These are phyloP conservation scores for Apis laboriosa DNA, from an alignment of 1,140 invertebrate species.

Conservation along the genomic window DNA sequence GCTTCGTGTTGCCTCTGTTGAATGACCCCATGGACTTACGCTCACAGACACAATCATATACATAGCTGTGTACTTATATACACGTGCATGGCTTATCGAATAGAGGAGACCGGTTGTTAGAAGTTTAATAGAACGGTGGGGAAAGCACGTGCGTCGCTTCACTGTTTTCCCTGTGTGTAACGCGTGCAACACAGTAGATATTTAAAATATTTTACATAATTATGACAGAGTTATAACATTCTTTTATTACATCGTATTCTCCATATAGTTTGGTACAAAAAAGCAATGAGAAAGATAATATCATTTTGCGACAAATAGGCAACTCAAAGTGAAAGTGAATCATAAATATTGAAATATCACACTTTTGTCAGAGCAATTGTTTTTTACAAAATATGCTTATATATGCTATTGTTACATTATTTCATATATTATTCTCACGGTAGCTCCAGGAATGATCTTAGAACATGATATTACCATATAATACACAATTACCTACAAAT, in stretches of 20 bases:
- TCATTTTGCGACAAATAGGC: neutral
- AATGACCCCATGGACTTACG: constrained; percentile 63
- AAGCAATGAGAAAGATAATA: neutral
- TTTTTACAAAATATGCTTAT: neutral
- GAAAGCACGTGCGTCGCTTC: constrained; percentile 50
- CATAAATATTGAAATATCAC: constrained; percentile 34
- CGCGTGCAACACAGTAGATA: neutral
- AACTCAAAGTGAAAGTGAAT: neutral
- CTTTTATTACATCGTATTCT: neutral
- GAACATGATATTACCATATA: constrained; percentile 24
- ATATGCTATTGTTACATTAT: neutral
- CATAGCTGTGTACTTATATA: neutral
- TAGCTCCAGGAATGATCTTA: neutral
- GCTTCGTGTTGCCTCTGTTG: neutral
- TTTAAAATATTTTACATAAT: neutral
- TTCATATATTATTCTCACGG: constrained; percentile 5
- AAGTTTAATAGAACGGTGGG: constrained; percentile 49
- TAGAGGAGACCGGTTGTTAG: constrained; percentile 59
- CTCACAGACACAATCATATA: constrained; percentile 6
- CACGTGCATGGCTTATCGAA: constrained; percentile 53
- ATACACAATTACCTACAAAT: constrained; percentile 30
- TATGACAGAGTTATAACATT: neutral
- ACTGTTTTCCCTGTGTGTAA: neutral
- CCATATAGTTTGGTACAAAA: neutral
- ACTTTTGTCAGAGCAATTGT: neutral